These are phyloP conservation scores for Caenorhabditis elegans DNA, from an alignment of 1,140 invertebrate genomes.

Conservation along the genomic window WBcel235 BX284606.5:7508501-7509000, in stretches of 20 bases:
- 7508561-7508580: slow-evolving; percentile 53
- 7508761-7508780: neutral
- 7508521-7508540: slow-evolving; percentile 13
- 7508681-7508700: slow-evolving; percentile 58
- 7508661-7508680: slow-evolving; percentile 51
- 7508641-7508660: slow-evolving; percentile 58
- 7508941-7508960: slow-evolving; percentile 93
- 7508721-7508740: slow-evolving; percentile 55
- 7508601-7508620: slow-evolving; percentile 48
- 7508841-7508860: slow-evolving; percentile 56
- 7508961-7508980: slow-evolving; percentile 89
- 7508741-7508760: neutral
- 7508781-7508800: slow-evolving; percentile 17
- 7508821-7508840: slow-evolving; percentile 43
- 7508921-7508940: slow-evolving; percentile 85
- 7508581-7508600: slow-evolving; percentile 50
- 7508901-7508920: slow-evolving; percentile 34
- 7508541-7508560: slow-evolving; percentile 41
- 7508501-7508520: slow-evolving; percentile 39
- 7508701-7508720: slow-evolving; percentile 51
- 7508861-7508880: slow-evolving; percentile 55
- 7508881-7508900: slow-evolving; percentile 54
- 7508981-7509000: slow-evolving; percentile 96
- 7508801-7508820: slow-evolving; percentile 26
- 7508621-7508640: slow-evolving; percentile 52